phyloP scores from a whole-genome alignment of 2,113 vertebrate genomes.

The Apodemus speciosus region DNA sequence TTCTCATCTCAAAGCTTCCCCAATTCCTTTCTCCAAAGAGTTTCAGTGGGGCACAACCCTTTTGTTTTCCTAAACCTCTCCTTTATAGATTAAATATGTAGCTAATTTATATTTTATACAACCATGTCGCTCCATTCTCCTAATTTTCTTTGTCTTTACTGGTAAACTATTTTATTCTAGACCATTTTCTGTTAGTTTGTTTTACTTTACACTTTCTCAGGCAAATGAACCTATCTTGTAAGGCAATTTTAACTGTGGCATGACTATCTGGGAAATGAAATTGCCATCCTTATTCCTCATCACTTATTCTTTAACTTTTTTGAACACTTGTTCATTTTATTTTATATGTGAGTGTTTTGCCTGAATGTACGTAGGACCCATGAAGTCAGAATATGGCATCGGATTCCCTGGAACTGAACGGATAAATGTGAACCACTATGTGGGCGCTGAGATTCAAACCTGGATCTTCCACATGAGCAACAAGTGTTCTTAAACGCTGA shows the following conservation, averaged over 20 bases:
- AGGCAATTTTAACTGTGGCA: background rate
- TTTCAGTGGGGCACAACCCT: background rate
- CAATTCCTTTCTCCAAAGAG: background rate
- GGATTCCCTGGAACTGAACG: background rate
- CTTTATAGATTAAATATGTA: constrained; percentile 25
- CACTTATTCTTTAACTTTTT: background rate
- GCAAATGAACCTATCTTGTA: constrained; percentile 1
- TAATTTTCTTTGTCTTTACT: constrained; percentile 5
- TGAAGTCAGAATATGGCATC: background rate
- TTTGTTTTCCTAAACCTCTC: background rate
- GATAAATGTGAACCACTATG: background rate
- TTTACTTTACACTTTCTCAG: constrained; percentile 16
- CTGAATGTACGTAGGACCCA: background rate
- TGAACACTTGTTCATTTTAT: background rate
- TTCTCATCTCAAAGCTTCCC: background rate
- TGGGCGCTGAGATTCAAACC: background rate
- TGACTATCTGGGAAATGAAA: background rate
- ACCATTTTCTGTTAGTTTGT: constrained; percentile 15
- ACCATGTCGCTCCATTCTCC: background rate
- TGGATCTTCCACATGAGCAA: background rate
- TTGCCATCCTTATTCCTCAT: constrained; percentile 12
- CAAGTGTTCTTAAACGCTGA: background rate
- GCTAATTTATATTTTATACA: background rate
- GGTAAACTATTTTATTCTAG: constrained; percentile 43
- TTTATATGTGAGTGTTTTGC: background rate